Base-by-base conservation (phyloP, 2,888 invertebrate species). In the Gymnosoma rotundatum region DNA sequence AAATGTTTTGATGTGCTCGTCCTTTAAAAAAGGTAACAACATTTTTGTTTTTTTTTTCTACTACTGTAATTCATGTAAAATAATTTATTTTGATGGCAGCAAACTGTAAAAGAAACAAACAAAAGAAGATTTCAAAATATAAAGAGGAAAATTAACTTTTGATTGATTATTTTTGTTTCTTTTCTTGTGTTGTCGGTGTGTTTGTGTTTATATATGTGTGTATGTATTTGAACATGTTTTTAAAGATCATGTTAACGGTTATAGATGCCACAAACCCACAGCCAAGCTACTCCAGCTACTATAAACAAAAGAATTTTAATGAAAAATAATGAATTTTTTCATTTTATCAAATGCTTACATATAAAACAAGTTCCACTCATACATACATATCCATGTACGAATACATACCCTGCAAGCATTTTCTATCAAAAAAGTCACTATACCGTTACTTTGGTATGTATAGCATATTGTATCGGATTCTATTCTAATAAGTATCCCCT, bases 131-230 rank as follows among this genome's bases (percentile, higher is more conserved):
- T 56, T 38, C 32, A 64, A 63, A 74, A 50, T 10, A 32, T 6
- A 63, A 45, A 63, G 63, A 48, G 38, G 25, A 61, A 75, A 78
- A 78, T 75, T 75, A 79, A 64, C 70, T 79, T 83, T 83, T 83
- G 79, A 83, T 83, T 83, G 83, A 83, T 69, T 42, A 12, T 12
- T 12, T 12, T 42, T 42, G 7, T 10, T 42, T 38, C 10, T 79
- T 78, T 70, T 58, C 2, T 42, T 54, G 25, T 21, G 18, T 45
- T 66, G 36, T 20, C 14, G 20, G 21, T 36, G 21, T 56, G 64
- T 12, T 12, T n/a, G 21, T 36, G 21, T 56, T 56, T 12, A 18
- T n/a, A 52, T 21, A 10, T 56, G 3, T 10, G 10, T 52, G 36
- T 36, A 14, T 48, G 32, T 18, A 8, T 52, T n/a, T n/a, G 32